Percentiles rank a stretch among this genome's conserved stretches.
Conservation (phyloP, 2,888 invertebrate genomes). For the Ferrisia virgata region DNA sequence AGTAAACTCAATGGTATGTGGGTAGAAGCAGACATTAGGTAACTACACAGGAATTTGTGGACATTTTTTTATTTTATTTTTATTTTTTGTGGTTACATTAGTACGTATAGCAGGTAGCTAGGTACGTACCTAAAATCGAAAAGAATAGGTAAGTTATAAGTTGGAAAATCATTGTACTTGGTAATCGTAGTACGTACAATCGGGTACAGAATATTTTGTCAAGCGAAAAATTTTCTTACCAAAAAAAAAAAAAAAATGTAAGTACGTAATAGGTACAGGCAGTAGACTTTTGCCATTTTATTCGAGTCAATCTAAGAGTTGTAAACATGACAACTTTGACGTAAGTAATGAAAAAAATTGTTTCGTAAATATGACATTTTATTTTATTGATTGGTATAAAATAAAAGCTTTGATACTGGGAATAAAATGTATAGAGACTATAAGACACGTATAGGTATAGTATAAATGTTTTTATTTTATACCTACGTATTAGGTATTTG, state of each 20-base stretch:
- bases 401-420: not conserved
- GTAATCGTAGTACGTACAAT: not conserved
- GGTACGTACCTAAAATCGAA: no score
- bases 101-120: no score
- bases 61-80: no score
- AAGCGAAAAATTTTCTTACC: not conserved
- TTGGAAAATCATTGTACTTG: not conserved
- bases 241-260: no score
- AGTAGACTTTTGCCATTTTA: not conserved
- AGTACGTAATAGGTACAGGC: no score
- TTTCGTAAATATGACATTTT: slow-evolving; percentile 11
- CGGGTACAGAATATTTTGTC: not conserved
- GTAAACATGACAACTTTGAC: not conserved
- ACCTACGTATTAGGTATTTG: no score
- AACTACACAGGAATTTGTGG: no score
- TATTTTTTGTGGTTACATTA: no score
- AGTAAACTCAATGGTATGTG: no score
- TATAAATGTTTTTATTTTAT: not conserved
- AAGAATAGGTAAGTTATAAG: not conserved
- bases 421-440: not conserved
- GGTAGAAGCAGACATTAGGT: no score
- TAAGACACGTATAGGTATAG: not conserved
- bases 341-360: slow-evolving; percentile 26
- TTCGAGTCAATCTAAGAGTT: not conserved
- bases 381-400: slow-evolving; percentile 12